Evolutionary conservation across 2,113 vertebrate species (phyloP).

Genomic region (Mesocricetus auratus): DNA sequence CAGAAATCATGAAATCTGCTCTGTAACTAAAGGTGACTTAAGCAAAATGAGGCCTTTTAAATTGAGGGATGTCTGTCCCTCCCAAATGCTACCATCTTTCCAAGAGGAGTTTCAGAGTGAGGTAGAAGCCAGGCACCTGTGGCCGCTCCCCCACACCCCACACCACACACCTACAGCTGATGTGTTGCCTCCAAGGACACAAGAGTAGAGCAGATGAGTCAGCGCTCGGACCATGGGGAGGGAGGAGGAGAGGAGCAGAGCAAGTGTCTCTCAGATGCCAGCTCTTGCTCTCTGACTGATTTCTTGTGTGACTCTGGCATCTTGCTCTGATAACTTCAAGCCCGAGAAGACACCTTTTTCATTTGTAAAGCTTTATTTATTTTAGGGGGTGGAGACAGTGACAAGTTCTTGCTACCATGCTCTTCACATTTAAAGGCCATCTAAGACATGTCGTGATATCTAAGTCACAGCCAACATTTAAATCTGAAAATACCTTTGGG

Average conservation of each 20-base stretch:
- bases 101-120: background rate
- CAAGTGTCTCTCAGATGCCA: background rate
- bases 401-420: background rate
- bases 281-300: constrained; percentile 1
- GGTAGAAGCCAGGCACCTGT: background rate
- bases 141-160: background rate
- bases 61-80: background rate
- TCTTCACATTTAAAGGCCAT: constrained; percentile 12
- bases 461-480: constrained; percentile 24
- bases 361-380: background rate
- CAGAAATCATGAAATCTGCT: constrained; percentile 44
- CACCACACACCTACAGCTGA: background rate
- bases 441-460: background rate
- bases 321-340: background rate
- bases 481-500: constrained; percentile 34
- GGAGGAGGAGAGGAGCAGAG: background rate
- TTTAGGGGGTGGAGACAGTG: background rate
- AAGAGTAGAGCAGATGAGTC: background rate
- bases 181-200: background rate
- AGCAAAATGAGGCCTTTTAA: background rate
- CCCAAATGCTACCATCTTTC: constrained; percentile 29
- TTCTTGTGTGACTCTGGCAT: background rate
- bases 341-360: background rate
- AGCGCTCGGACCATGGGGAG: background rate
- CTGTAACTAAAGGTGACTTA: constrained; percentile 5